Base-by-base conservation (phyloP, 2,888 invertebrate genomes). In the Aspidapion aeneum region DNA sequence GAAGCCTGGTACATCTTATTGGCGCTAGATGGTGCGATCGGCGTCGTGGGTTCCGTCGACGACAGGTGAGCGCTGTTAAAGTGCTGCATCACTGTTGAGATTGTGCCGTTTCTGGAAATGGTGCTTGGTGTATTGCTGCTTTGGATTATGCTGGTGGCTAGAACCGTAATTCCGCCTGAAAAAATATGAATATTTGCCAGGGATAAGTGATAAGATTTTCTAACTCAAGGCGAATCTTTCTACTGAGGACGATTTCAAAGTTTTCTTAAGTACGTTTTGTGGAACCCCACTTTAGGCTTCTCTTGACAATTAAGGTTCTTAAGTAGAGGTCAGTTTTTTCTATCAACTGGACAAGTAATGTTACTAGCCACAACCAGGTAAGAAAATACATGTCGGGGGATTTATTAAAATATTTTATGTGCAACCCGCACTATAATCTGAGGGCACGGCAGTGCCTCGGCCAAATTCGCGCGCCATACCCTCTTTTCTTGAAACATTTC, bases 61-160 rank as follows among this genome's bases (percentile, higher is more conserved):
- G 66, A 48, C 3, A 5, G 3, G 12, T 35, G 48, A 9, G 81
- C 77, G 68, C 85, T 77, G 69, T 84, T 78, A 81, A 87, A 81
- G 72, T 87, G 86, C 70, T 87, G 87, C 87, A 87, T 87, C 7
- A 87, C 86, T 63, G 78, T 77, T 7, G 81, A 80, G 21, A 81
- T 77, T 0, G 83, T 81, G 1, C 85, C 81, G 1, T 82, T 82
- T 50, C 84, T 83, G 78, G 80, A 81, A 74, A 81, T 85, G 74
- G 82, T 82, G 35, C 91, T 88, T 12, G 91, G 86, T 1, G 88
- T 85, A 78, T 87, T 87, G 73, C 90, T 90, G 71, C 89, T 87
- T 60, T 84, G 83, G 18, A 93, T 90, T 57, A 95, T 85, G 78
- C 92, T 93, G 69, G 88, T 86, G 55, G 93, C 90, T 21, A 94